phyloP scores from a whole-genome alignment of 2,113 vertebrate genomes.

The Epinephelus cyanopodus region DNA sequence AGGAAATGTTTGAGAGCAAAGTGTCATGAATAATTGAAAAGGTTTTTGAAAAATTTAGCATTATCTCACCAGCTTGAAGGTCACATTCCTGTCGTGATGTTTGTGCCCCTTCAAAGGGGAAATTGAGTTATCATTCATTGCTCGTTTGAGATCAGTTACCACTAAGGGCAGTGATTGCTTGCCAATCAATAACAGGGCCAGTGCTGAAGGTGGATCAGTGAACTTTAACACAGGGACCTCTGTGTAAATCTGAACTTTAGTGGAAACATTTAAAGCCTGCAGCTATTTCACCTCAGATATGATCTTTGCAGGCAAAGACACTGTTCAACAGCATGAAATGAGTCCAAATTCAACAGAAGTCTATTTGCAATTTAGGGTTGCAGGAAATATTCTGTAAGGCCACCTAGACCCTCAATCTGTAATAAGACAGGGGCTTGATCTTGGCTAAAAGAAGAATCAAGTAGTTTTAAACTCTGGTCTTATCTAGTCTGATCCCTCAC shows the following conservation, averaged over 20 bases:
- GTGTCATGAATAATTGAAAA: constrained; percentile 95
- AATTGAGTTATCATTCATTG: constrained; percentile 81
- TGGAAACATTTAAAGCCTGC: not conserved
- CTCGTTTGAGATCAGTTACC: constrained; percentile 51
- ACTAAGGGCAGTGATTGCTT: constrained; percentile 41
- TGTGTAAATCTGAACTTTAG: not conserved
- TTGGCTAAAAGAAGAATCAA: not conserved
- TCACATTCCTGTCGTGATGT: constrained; percentile 85
- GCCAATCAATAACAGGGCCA: constrained; percentile 1
- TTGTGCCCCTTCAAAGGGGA: constrained; percentile 85
- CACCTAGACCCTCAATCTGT: not conserved
- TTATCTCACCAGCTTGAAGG: constrained; percentile 91
- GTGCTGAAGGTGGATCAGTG: not conserved
- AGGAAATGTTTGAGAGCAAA: constrained; percentile 90
- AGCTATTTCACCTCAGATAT: not conserved
- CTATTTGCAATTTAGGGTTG: not conserved
- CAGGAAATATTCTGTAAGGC: not conserved
- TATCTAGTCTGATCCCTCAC: not conserved
- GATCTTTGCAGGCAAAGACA: not conserved
- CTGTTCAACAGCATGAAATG: not conserved
- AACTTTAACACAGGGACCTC: not conserved
- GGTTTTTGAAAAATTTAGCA: constrained; percentile 92
- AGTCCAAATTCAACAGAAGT: not conserved
- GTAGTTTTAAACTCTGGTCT: not conserved
- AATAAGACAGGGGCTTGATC: not conserved